Evolutionary conservation across 2,888 invertebrate species (phyloP), one percentile per base, ranked within the genome.

Genomic region (Nasonovia ribisnigri): DNA sequence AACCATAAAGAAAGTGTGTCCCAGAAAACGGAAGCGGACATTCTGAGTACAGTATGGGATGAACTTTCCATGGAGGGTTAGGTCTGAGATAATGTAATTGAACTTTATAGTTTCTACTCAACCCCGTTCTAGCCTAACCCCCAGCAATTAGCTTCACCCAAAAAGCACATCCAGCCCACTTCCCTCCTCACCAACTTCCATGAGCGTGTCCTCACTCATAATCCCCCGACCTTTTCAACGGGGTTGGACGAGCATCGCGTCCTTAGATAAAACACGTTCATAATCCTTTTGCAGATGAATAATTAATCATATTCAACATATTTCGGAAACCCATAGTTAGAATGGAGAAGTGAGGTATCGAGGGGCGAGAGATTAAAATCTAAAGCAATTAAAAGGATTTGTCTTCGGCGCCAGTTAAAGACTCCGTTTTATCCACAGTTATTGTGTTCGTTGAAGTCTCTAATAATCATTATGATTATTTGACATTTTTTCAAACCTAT

Each of bases 31-130:
- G 46, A 90, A 90, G 67, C 67, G 90, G 67, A 67, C 67, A 46
- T 36, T 46, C 46, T n/a, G 90, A 67, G 90, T n/a, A 36, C 46
- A 46, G 42, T 26, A 51, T 54, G 29, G 84, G 91, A 84, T 84
- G 54, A 91, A 91, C 54, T 91, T 91, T 91, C 42, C 36, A 42
- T 11, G 29, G 91, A 54, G 91, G 91, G 84, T 91, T 54, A 54
- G 91, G 91, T 36, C 67, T 67, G 67, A 90, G 51, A 91, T 91
- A 91, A 91, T 91, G 91, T 91, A 86, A 91, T 91, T 86, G 91
- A 91, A 91, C 91, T 91, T 91, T 91, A 91, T 54, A 57, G 91
- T 91, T 86, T 86, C 86, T 46, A 51, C 42, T 77, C 90, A 29
- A 57, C 29, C 91, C 91, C n/a, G n/a, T 84, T 86, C 46, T 54